Base-by-base conservation (phyloP, 1,140 invertebrate genomes). In the Copidosoma floridanum region DNA sequence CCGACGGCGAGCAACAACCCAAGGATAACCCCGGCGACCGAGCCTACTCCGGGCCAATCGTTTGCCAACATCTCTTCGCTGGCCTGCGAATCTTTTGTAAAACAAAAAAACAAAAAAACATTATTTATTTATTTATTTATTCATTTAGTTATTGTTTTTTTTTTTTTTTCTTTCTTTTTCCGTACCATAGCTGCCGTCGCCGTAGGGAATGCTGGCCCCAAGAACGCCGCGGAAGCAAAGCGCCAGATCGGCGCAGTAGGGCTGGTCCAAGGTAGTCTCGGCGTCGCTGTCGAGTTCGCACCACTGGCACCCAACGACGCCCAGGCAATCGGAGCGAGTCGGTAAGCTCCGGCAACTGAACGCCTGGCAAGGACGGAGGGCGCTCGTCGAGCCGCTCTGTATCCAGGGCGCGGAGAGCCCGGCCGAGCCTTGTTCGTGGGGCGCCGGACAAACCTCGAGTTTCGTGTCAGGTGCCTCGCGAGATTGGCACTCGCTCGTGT, bases 291-390 rank as follows among this genome's bases (percentile, higher is more conserved):
- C 89, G 47, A 91, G 77, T 65, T 89, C 86, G 76, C 94, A 97
- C 94, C 94, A 97, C 70, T 94, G 91, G 78, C 94, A 97, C 43
- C 91, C 92, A 55, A 92, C 80, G 12, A 95, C 82, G 1, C 92
- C 94, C 35, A 95, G 78, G 76, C 94, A 97, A 40, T 88, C 85
- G 46, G 86, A 86, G 66, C 90, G 85, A 14, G 86, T 85, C 55
- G 83, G 75, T 68, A 89, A 89, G 1, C 85, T 75, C 63, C 93
- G 91, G 75, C 94, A 97, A 72, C 90, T 88, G 72, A 91, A 89
- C 3, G 89, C 87, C 18, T 86, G 83, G 72, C 89, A 91, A 1
- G 82, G 70, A 60, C 85, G 84, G 18, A 88, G 68, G 64, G 81
- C 81, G 50, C 77, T 5, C 1, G 20, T 16, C 8, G 58, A 56